These are phyloP conservation scores for Pardalotus punctatus DNA, from an alignment of 2,113 vertebrate genomes.

Conservation along the genomic window DNA sequence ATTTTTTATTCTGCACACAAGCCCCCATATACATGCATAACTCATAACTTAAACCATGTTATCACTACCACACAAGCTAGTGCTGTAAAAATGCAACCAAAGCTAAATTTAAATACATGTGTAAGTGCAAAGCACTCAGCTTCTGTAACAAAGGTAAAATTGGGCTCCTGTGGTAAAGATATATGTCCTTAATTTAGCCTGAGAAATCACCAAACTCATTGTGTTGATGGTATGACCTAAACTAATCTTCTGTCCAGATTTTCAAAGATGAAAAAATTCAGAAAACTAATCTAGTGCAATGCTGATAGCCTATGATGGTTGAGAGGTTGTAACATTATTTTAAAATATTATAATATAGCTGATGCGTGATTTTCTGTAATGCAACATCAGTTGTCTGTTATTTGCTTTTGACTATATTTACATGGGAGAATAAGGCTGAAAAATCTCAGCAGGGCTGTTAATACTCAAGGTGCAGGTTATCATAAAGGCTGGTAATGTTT, in stretches of 20 bases:
- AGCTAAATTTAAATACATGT: conserved; percentile 41
- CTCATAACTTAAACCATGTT: background rate
- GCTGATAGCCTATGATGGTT: conserved; percentile 20
- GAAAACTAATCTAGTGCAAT: conserved; percentile 45
- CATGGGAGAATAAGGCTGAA: background rate
- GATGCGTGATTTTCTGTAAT: conserved; percentile 28
- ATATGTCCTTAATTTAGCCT: conserved; percentile 29
- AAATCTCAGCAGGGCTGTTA: background rate
- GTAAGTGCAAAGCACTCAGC: conserved; percentile 1
- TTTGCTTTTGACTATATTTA: conserved; percentile 20
- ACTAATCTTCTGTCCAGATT: conserved; percentile 46
- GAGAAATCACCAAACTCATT: conserved; percentile 23
- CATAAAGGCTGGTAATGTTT: conserved; percentile 14
- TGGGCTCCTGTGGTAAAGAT: background rate
- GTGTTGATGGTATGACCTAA: conserved; percentile 40
- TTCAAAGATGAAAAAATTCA: conserved; percentile 17
- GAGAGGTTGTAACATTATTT: conserved; percentile 34
- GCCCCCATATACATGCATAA: background rate
- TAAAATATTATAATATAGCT: conserved; percentile 47
- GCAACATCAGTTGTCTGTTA: conserved; percentile 26
- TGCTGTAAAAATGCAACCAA: conserved; percentile 35
- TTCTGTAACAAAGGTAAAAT: conserved; percentile 37
- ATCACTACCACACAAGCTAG: background rate
- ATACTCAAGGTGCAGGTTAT: conserved; percentile 2
- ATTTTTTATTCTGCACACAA: background rate